These are phyloP conservation scores for Eurytoma californica DNA, from an alignment of 2,888 invertebrate genomes.

Conservation along the genomic window DNA sequence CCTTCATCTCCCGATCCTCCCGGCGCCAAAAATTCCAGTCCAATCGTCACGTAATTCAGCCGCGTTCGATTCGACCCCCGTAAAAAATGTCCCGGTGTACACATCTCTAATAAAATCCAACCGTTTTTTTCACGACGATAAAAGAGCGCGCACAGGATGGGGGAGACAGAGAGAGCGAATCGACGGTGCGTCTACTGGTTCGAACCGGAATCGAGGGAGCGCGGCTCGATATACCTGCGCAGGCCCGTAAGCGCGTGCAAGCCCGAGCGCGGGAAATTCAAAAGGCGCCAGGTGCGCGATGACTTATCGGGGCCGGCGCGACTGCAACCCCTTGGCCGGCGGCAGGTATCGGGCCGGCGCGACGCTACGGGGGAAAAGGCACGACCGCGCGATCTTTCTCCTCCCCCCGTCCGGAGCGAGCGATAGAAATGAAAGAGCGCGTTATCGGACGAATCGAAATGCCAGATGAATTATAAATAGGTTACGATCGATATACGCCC, in stretches of 20 bases:
- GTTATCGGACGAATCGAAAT: constrained; percentile 69
- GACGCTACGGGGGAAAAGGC: not conserved
- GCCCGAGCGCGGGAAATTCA: constrained; percentile 5
- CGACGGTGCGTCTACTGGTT: too few species aligned
- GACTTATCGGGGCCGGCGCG: too few species aligned
- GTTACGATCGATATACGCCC: constrained; percentile 71
- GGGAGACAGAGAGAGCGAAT: too few species aligned
- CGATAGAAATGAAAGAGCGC: constrained; percentile 59
- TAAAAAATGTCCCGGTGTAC: too few species aligned
- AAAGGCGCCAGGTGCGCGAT: constrained; percentile 11
- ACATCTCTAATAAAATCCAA: too few species aligned
- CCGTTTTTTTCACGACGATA: too few species aligned
- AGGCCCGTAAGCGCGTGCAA: not conserved
- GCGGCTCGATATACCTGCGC: too few species aligned
- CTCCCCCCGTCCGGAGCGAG: not conserved
- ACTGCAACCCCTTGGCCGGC: not conserved
- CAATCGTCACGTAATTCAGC: too few species aligned
- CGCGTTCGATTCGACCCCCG: too few species aligned
- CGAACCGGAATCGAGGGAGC: too few species aligned
- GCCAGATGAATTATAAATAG: constrained; percentile 72
- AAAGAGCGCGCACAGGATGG: too few species aligned
- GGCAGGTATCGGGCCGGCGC: not conserved
- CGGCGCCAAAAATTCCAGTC: not conserved
- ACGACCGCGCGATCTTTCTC: not conserved
- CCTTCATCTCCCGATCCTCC: not conserved